These are phyloP conservation scores for Drosophila setifemur DNA, from an alignment of 1,140 invertebrate genomes.

Conservation along the genomic window DNA sequence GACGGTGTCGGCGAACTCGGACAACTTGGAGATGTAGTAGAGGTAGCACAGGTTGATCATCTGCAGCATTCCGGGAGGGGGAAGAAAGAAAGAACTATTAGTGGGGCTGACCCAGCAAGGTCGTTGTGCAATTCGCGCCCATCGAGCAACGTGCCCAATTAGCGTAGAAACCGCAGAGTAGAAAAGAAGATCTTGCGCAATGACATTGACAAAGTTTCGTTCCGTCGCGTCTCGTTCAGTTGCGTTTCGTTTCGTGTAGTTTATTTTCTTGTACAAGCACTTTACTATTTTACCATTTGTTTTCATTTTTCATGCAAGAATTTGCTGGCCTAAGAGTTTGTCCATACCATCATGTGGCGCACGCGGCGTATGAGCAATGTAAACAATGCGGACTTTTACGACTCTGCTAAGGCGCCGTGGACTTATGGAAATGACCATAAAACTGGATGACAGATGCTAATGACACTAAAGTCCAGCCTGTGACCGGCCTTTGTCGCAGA, in stretches of 20 bases:
- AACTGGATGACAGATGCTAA: conserved; percentile 42
- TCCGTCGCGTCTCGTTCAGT: conserved; percentile 22
- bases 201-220: conserved; percentile 48
- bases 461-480: conserved; percentile 17
- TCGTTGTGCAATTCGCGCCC: conserved; percentile 17
- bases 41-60: conserved; percentile 97
- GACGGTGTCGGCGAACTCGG: conserved; percentile 97
- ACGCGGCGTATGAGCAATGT: conserved; percentile 62
- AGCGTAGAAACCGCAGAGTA: conserved; percentile 16
- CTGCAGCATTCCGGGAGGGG: too few species aligned
- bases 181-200: conserved; percentile 31
- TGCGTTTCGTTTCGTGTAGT: conserved; percentile 23
- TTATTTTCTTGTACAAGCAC: conserved; percentile 6
- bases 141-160: conserved; percentile 40
- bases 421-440: conserved; percentile 36
- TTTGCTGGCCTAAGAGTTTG: conserved; percentile 14
- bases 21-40: conserved; percentile 98
- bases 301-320: conserved; percentile 26
- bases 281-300: conserved; percentile 22
- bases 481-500: not conserved
- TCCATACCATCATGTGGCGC: conserved; percentile 9
- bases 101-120: conserved; percentile 42
- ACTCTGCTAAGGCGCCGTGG: conserved; percentile 24
- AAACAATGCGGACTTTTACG: conserved; percentile 36
- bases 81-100: not conserved